Evolutionary conservation across 1,140 invertebrate genomes (phyloP), one percentile per base, ranked within the genome.

Genomic region (Drosophila ironensis): DNA sequence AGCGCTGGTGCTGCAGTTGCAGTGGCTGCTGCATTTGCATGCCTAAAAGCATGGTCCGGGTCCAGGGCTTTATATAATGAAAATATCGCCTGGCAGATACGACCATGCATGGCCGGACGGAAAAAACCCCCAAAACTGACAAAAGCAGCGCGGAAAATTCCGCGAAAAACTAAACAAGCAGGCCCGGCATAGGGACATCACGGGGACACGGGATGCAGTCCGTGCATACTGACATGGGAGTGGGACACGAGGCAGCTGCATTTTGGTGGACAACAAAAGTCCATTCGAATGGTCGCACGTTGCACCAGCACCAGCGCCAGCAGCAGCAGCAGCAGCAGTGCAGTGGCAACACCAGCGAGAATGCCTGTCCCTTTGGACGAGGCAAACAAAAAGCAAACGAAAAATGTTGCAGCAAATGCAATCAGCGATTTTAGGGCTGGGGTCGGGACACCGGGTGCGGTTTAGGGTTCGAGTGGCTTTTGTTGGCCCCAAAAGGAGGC

Each of bases 131-230:
- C 66, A 14, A 68, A 81, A 81, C 64, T 73, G 68, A 77, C 78
- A 84, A 82, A 81, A 61, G 66, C 78, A 74, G 19, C 80, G 80
- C 80, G 80, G 80, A 84, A 84, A 84, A 84, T 86, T 78, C 70
- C 80, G 80, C 80, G 81, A 84, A 84, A 84, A 84, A 84, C 80
- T 84, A 84, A 84, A 86, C 81, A 72, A 61, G 71, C 57, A 33
- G 38, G 22, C 35, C 7, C 2, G 30, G 30, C n/a, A n/a, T 30
- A 47, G 45, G n/a, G 11, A 22, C 5, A 12, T 2, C 17, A 40
- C 24, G 20, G 14, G 5, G 11, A 11, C 12, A 5, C 8, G 3
- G 47, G 16, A 19, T 9, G 9, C 30, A 9, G 16, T n/a, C n/a
- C n/a, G 12, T 4, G 24, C 2, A n/a, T n/a, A n/a, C n/a, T n/a